Conservation (phyloP, 2,888 invertebrate genomes). For the Beris chalybata region DNA sequence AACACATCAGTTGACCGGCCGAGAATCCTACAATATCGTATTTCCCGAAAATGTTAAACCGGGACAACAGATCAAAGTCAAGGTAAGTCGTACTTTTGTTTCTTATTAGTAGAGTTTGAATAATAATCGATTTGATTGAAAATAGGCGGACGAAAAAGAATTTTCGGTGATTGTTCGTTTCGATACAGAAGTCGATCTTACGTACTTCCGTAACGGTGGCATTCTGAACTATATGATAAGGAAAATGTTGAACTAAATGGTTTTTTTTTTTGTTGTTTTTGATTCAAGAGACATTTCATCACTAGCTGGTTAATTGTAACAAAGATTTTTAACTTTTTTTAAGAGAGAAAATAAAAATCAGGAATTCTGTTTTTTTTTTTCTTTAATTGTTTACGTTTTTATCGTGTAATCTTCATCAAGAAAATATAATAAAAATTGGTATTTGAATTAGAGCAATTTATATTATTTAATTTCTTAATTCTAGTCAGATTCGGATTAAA, state of each 20-base stretch:
- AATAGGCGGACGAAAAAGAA: conserved; percentile 63
- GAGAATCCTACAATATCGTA: conserved; percentile 74
- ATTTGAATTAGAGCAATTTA: too few relatives aligned
- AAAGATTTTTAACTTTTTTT: too few relatives aligned
- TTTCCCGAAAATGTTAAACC: conserved; percentile 73
- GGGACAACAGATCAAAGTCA: conserved; percentile 71
- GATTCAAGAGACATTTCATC: not conserved
- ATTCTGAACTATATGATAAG: conserved; percentile 98
- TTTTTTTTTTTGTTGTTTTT: not conserved
- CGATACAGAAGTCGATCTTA: conserved; percentile 95
- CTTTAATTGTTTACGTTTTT: too few relatives aligned
- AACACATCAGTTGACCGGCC: conserved; percentile 76
- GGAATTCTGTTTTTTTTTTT: too few relatives aligned
- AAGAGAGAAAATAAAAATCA: too few relatives aligned
- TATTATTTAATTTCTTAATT: too few relatives aligned
- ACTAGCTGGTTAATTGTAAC: too few relatives aligned
- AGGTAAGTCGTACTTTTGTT: conserved; percentile 57
- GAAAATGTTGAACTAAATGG: conserved; percentile 64
- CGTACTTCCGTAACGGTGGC: conserved; percentile 91
- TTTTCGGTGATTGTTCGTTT: conserved; percentile 86
- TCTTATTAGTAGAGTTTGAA: not conserved
- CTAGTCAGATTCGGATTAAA: too few relatives aligned
- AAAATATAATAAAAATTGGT: too few relatives aligned
- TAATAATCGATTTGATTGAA: not conserved
- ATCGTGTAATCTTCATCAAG: too few relatives aligned